These are phyloP conservation scores for Rhaphigaster nebulosa DNA, from an alignment of 2,888 invertebrate genomes.

Conservation along the genomic window DNA sequence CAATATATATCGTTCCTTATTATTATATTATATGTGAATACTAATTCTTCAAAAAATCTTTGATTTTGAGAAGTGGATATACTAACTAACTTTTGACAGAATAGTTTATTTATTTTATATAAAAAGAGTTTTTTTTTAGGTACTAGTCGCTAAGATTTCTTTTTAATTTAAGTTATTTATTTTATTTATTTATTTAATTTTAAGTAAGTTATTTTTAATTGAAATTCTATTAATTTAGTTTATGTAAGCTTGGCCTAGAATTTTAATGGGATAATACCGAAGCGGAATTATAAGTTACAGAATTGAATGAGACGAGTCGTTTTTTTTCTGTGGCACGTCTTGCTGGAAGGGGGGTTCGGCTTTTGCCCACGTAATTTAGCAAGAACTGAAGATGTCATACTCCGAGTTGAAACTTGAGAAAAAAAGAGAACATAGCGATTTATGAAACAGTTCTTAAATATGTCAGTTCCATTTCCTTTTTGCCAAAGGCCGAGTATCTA, in stretches of 20 bases:
- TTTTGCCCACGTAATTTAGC: slow-evolving; percentile 13
- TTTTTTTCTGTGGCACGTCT: slow-evolving; percentile 11
- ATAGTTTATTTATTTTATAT: too few species aligned
- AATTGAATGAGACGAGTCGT: not conserved
- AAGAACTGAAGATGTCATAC: slow-evolving; percentile 43
- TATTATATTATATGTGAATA: too few species aligned
- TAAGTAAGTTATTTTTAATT: too few species aligned
- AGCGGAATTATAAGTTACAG: not conserved
- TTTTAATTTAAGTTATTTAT: too few species aligned
- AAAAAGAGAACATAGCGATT: slow-evolving; percentile 24
- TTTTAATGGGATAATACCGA: slow-evolving; percentile 2
- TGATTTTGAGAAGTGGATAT: too few species aligned
- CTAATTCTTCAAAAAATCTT: too few species aligned
- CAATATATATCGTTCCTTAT: too few species aligned
- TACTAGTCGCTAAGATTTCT: too few species aligned
- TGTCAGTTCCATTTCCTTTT: slow-evolving; percentile 39
- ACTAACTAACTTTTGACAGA: too few species aligned
- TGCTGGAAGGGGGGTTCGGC: not conserved
- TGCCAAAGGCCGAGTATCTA: slow-evolving; percentile 19
- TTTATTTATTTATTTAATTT: too few species aligned
- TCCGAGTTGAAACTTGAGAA: not conserved
- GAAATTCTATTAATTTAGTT: not conserved
- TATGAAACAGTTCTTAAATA: slow-evolving; percentile 40
- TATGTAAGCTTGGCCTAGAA: not conserved
- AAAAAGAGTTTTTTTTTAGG: too few species aligned